Evolutionary conservation across 2,113 vertebrate genomes (phyloP).

Genomic region (Spermophilus dauricus): DNA sequence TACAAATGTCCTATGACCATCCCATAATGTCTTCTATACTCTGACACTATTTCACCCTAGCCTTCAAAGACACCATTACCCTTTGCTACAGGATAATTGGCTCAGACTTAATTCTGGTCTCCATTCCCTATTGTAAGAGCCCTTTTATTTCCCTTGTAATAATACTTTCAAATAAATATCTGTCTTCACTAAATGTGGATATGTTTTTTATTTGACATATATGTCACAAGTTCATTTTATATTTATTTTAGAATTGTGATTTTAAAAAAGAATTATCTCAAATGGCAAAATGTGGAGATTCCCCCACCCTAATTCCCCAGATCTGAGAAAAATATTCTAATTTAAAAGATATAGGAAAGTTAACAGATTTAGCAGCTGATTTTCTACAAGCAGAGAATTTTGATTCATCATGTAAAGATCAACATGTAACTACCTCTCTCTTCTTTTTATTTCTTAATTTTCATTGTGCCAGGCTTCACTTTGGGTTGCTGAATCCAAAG

Average conservation of each 20-base stretch:
- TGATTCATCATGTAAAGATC: neutral
- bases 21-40: neutral
- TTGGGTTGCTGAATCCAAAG: neutral
- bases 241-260: neutral
- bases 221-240: neutral
- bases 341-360: neutral
- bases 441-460: neutral
- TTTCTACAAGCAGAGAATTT: neutral
- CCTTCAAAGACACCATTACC: neutral
- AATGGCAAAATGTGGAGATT: neutral
- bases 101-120: neutral
- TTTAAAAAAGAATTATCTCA: neutral
- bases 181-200: neutral
- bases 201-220: neutral
- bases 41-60: neutral
- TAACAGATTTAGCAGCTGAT: neutral
- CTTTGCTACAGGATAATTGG: neutral
- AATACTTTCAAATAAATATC: neutral
- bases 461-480: neutral
- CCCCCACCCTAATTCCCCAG: rapidly evolving
- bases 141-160: neutral
- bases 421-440: neutral
- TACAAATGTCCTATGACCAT: neutral
- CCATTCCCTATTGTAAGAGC: neutral
- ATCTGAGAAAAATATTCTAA: neutral